phyloP scores from a whole-genome alignment of 2,888 invertebrate species.

The Choreutis nemorana region DNA sequence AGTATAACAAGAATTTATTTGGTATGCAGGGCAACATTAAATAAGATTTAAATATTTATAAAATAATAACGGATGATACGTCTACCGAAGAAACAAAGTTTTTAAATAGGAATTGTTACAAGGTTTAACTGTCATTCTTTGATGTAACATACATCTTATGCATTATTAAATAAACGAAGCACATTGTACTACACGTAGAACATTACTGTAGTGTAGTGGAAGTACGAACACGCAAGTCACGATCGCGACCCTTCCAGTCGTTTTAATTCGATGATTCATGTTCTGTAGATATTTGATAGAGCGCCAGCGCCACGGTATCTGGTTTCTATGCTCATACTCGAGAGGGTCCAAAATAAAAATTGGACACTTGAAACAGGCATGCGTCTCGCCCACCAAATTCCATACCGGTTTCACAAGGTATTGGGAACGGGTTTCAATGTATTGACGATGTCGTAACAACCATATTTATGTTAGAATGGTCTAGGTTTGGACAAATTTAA shows the following conservation, averaged over 20 bases:
- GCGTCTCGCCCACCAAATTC: conserved; percentile 10
- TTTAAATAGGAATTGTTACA: too few relatives aligned
- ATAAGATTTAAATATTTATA: too few relatives aligned
- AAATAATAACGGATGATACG: too few relatives aligned
- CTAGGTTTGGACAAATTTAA: conserved; percentile 7
- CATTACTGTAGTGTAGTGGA: too few relatives aligned
- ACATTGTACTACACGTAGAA: too few relatives aligned
- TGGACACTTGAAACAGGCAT: conserved; percentile 24
- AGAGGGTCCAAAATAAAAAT: conserved; percentile 33
- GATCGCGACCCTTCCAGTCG: conserved; percentile 18
- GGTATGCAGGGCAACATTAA: too few relatives aligned
- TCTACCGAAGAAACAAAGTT: too few relatives aligned
- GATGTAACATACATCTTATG: too few relatives aligned
- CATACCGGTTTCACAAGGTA: conserved; percentile 22
- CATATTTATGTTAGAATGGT: conserved; percentile 8
- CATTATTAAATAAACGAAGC: too few relatives aligned
- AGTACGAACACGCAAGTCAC: conserved; percentile 14
- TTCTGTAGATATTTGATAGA: conserved; percentile 22
- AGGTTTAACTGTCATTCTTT: too few relatives aligned
- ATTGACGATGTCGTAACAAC: conserved; percentile 9
- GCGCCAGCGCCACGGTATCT: conserved; percentile 27
- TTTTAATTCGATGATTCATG: conserved; percentile 19
- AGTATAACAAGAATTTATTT: too few relatives aligned
- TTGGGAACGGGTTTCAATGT: conserved; percentile 13
- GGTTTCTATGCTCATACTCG: conserved; percentile 34